A percentile compares a stretch with the other conserved stretches of the same genome.
phyloP scores from a whole-genome alignment of 2,888 invertebrate species.

The Octonoba sinensis region DNA sequence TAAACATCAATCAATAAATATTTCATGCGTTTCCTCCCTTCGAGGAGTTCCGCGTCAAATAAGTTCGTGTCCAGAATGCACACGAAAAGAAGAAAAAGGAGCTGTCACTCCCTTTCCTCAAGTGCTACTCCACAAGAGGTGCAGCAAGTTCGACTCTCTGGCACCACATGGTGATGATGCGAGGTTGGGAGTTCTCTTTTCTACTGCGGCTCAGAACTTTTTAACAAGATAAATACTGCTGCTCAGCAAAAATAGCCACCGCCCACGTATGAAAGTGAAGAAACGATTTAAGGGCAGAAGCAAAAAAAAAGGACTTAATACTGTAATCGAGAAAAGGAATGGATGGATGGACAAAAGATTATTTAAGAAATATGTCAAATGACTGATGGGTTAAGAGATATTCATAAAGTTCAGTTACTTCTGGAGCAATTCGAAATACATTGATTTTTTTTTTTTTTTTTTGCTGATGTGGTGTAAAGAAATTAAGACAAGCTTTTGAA shows the following conservation, averaged over 20 bases:
- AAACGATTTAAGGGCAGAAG: slow-evolving; percentile 31
- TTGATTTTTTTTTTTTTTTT: no score
- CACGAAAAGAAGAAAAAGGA: not conserved
- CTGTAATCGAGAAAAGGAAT: slow-evolving; percentile 3
- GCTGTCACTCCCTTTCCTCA: slow-evolving; percentile 8
- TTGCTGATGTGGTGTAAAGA: no score
- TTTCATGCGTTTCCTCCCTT: no score
- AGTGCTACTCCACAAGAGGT: slow-evolving; percentile 8
- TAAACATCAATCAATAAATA: no score
- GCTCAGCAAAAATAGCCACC: slow-evolving; percentile 56
- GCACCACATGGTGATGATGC: slow-evolving; percentile 42
- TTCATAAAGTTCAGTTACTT: no score
- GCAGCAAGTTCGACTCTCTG: slow-evolving; percentile 37
- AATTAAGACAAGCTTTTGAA: no score
- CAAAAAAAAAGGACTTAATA: slow-evolving; percentile 15
- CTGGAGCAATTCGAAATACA: no score
- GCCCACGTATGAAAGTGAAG: slow-evolving; percentile 34
- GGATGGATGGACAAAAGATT: not conserved
- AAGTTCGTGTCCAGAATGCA: no score
- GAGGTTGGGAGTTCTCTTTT: slow-evolving; percentile 19
- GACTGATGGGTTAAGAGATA: no score
- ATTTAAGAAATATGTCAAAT: no score
- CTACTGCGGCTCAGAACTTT: slow-evolving; percentile 25
- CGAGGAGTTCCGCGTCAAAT: no score
- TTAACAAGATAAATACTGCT: slow-evolving; percentile 31